Percentiles rank a stretch among this genome's conserved stretches.
Evolutionary conservation across 1,140 invertebrate genomes (phyloP).

Genomic region (Centruroides sculpturatus): DNA sequence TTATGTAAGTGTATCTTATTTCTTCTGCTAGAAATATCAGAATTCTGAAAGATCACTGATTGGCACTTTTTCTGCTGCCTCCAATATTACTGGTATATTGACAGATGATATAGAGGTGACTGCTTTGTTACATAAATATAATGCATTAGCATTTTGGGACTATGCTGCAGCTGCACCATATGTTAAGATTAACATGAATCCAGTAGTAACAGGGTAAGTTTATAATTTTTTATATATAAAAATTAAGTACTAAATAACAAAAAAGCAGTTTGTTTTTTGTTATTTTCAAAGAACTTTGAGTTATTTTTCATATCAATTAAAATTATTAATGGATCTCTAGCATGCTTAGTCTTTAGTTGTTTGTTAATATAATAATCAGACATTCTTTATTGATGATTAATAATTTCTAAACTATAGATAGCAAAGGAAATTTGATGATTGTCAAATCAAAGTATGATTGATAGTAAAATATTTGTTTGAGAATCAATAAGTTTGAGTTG

Average conservation of each 20-base stretch:
- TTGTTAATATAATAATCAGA: no score
- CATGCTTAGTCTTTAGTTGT: no score
- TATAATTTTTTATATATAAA: background rate
- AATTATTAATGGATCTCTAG: background rate
- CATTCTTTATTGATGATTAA: no score
- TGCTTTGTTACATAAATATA: conserved; percentile 61
- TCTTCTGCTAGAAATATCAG: conserved; percentile 6
- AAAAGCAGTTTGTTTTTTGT: no score
- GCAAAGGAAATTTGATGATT: no score
- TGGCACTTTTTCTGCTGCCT: conserved; percentile 73
- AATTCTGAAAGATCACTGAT: conserved; percentile 43
- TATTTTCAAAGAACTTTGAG: background rate
- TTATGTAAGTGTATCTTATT: background rate
- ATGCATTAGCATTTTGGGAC: conserved; percentile 75
- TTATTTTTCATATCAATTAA: background rate
- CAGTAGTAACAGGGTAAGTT: conserved; percentile 43
- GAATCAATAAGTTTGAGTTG: no score
- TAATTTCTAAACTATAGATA: no score
- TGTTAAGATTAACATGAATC: conserved; percentile 72
- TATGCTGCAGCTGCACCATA: conserved; percentile 74
- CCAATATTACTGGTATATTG: conserved; percentile 76
- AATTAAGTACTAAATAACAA: no score
- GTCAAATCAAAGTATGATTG: no score
- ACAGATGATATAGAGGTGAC: conserved; percentile 70
- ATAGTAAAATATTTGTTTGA: no score